Evolutionary conservation across 2,797 vertebrate species (phyloP), one percentile per base, ranked within the genome.

Genomic region (Chelon auratus): DNA sequence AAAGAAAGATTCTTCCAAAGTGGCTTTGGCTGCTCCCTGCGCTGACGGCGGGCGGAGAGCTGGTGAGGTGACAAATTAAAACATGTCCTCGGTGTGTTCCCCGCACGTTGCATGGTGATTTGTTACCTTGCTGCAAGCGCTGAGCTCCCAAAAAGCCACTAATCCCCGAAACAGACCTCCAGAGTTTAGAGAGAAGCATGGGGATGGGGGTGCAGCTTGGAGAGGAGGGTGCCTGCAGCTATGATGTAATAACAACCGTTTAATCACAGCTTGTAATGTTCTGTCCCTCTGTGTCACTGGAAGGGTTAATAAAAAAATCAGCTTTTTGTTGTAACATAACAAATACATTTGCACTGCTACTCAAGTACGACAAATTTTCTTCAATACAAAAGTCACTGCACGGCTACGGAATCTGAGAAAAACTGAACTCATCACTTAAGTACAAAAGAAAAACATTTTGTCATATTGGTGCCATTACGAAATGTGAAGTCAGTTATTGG

Each of bases 31-130:
- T 75, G 68, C 56, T 80, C 54, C 39, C 14, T n/a, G 52, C 12
- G 9, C 40, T 59, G 63, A 84, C 40, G 5, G 50, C 60, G 1
- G 55, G 69, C 52, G 7, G 60, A 42, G 69, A 80, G 73, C 75
- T 45, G 76, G 22, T 68, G 74, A 87, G 65, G 68, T 86, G 83
- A 78, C 76, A 87, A 87, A 90, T 85, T 75, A 78, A 86, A 90
- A 85, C 83, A 79, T 75, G 80, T 81, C 80, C 78, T 78, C 57
- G 71, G 71, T 76, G 81, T 81, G 68, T 87, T 81, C 77, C 45
- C 42, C 2, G n/a, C 0, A 26, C 62, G 73, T 66, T 78, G 73
- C 68, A 67, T 53, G 66, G 57, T 68, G 81, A 80, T 78, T 78
- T 71, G 64, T 73, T 73, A 69, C 76, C 62, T 71, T 26, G 68